Evolutionary conservation across 2,888 invertebrate genomes (phyloP), one percentile per base, ranked within the genome.

Genomic region (Steinernema carpocapsae): DNA sequence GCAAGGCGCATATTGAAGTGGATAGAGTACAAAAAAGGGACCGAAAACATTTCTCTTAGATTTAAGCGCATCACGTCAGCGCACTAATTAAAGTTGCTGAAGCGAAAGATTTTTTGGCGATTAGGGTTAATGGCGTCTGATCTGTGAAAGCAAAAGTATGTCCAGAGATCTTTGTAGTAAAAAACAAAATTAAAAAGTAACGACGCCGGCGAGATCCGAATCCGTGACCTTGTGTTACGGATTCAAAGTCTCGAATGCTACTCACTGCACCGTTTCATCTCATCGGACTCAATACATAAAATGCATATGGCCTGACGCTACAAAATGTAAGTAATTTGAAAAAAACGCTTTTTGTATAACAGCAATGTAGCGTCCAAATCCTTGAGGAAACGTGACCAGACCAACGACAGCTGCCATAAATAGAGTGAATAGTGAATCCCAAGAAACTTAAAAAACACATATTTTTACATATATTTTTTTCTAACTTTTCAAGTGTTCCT

Each of bases 321-420:
- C n/a, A n/a, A n/a, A n/a, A n/a, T n/a, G n/a, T n/a, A n/a, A n/a
- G n/a, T n/a, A n/a, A n/a, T n/a, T n/a, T n/a, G 37, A 37, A 6
- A 37, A 37, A 37, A 37, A 3, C 10, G 37, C 10, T 1, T 22
- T 56, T 64, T 29, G 89, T 85, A 88, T 84, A 46, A 89, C 89
- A 48, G 88, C 90, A 82, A 89, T 89, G 79, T 93, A 97, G 88
- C 94, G 93, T 0, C 97, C 97, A 29, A 94, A 90, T 17, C 95
- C 96, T 73, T 93, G 91, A 0, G 97, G 97, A 89, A 95, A 97
- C 32, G 94, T 92, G 0, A 94, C 91, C 0, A 82, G 76, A n/a
- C 80, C 80, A 10, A 80, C 79, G 0, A 81, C 75, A 56, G 79
- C 77, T 7, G 82, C 82, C 74, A 80, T 78, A 70, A 80, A 80